Conservation (phyloP, 2,888 invertebrate genomes). For the Tiliacea aurago region DNA sequence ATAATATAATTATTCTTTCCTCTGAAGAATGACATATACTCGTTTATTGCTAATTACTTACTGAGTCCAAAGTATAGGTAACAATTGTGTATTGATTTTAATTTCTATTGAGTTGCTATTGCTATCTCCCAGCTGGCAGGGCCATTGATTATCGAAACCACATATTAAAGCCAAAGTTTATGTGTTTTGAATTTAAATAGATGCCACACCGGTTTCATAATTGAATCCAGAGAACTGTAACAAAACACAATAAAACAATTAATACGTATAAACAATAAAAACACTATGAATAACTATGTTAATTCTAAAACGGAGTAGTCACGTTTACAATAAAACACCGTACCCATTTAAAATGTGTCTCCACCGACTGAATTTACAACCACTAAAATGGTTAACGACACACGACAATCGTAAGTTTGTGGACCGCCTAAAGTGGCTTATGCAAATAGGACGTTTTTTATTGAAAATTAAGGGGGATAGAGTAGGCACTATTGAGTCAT, state of each 20-base stretch:
- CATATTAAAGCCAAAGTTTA: too few species aligned
- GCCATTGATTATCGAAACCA: background rate
- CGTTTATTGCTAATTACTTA: too few species aligned
- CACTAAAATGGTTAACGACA: conserved; percentile 51
- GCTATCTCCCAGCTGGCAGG: background rate
- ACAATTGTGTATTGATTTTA: background rate
- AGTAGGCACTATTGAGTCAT: conserved; percentile 70
- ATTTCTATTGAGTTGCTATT: background rate
- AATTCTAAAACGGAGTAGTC: conserved; percentile 28
- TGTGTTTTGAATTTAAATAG: background rate
- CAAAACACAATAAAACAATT: conserved; percentile 40
- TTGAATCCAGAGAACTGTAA: background rate
- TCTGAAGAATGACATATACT: background rate
- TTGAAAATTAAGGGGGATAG: conserved; percentile 71
- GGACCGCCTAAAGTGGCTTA: conserved; percentile 65
- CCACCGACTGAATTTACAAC: conserved; percentile 31
- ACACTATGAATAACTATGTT: conserved; percentile 35
- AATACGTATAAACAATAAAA: conserved; percentile 28
- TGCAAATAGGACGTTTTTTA: conserved; percentile 73
- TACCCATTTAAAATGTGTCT: conserved; percentile 26
- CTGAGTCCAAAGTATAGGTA: background rate
- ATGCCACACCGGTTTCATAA: background rate
- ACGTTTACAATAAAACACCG: conserved; percentile 27
- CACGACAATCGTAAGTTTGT: conserved; percentile 52
- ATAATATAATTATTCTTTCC: background rate